These are phyloP conservation scores for Cistogaster globosa DNA, from an alignment of 2,888 invertebrate genomes.

Conservation along the genomic window DNA sequence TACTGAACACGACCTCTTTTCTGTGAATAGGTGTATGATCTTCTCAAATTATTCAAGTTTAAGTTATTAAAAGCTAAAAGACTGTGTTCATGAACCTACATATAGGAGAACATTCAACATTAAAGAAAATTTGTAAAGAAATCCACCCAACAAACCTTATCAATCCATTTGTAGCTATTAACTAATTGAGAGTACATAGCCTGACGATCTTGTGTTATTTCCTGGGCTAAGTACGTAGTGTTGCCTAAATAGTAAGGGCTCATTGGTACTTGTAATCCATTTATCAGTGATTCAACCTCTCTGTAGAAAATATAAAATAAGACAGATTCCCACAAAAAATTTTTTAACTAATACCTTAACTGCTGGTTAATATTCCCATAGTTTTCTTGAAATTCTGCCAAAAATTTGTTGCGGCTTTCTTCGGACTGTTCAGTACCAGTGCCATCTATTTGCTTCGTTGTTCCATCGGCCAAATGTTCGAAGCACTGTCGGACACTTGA, in stretches of 20 bases:
- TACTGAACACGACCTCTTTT: constrained; percentile 89
- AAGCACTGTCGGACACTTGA: constrained; percentile 94
- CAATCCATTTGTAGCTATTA: constrained; percentile 96
- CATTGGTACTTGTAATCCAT: constrained; percentile 89
- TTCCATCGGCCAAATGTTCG: constrained; percentile 91
- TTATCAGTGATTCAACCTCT: constrained; percentile 91
- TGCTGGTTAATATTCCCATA: constrained; percentile 91
- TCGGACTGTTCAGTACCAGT: constrained; percentile 91
- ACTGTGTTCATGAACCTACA: constrained; percentile 91
- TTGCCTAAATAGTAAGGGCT: constrained; percentile 93
- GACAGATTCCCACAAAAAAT: not conserved
- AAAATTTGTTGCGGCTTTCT: constrained; percentile 90
- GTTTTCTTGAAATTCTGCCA: constrained; percentile 91
- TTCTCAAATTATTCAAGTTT: constrained; percentile 92
- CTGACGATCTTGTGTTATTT: constrained; percentile 95
- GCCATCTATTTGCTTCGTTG: constrained; percentile 90
- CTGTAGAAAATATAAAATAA: constrained; percentile 78
- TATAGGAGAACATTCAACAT: constrained; percentile 2
- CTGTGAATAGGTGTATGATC: constrained; percentile 93
- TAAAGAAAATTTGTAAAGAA: too few relatives aligned
- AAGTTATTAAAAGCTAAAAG: constrained; percentile 90
- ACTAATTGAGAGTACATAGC: constrained; percentile 93
- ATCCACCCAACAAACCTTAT: constrained; percentile 85
- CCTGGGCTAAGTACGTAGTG: constrained; percentile 93
- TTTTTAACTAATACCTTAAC: constrained; percentile 84